phyloP scores from a whole-genome alignment of 2,113 vertebrate genomes.

The Poeciliopsis retropinna region DNA sequence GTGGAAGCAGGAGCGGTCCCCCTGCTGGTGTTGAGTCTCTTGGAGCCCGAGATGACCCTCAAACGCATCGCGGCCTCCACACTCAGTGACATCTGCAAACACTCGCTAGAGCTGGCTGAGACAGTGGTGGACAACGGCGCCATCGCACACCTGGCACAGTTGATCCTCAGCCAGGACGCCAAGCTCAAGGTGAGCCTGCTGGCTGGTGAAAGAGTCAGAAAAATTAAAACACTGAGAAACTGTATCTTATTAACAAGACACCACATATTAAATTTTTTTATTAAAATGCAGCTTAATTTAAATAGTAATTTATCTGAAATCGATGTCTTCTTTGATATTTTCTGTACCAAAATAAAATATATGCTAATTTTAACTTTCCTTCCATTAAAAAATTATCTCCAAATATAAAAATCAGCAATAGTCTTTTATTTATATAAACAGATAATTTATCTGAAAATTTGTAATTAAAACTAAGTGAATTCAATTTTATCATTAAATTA shows the following conservation, averaged over 20 bases:
- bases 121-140: constrained; percentile 90
- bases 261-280: no score
- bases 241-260: neutral
- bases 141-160: constrained; percentile 89
- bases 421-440: neutral
- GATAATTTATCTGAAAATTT: neutral
- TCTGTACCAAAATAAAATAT: neutral
- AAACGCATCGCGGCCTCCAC: constrained; percentile 93
- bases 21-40: constrained; percentile 91
- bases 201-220: neutral
- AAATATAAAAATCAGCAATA: neutral
- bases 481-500: neutral
- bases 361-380: neutral
- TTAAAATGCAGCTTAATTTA: neutral
- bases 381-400: neutral
- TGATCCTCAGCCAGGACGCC: constrained; percentile 90
- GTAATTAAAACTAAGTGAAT: no score
- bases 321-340: neutral
- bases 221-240: neutral
- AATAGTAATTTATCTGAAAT: neutral
- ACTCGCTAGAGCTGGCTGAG: constrained; percentile 93
- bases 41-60: constrained; percentile 92
- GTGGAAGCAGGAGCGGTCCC: constrained; percentile 93
- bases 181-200: constrained; percentile 88
- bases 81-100: constrained; percentile 93